phyloP scores from a whole-genome alignment of 2,113 vertebrate genomes.

The Patagioenas fasciata region DNA sequence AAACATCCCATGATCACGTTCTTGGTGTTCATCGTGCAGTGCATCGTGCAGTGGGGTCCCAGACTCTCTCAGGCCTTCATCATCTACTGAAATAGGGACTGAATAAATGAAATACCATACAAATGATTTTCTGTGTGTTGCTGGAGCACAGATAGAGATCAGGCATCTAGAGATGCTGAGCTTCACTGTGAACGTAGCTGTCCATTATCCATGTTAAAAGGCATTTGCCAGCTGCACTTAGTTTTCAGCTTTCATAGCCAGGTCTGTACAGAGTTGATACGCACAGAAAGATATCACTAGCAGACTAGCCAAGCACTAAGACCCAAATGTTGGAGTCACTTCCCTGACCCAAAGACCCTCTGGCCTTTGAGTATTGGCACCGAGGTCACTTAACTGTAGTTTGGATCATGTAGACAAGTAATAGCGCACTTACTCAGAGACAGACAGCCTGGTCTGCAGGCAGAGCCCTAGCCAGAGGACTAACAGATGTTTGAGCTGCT shows the following conservation, averaged over 20 bases:
- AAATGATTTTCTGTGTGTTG: not conserved
- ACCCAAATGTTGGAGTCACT: accelerated
- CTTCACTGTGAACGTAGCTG: not conserved
- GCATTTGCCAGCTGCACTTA: not conserved
- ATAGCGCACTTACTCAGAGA: not conserved
- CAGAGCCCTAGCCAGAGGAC: not conserved
- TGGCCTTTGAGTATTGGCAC: not conserved
- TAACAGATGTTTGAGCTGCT: not conserved
- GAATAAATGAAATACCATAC: not conserved
- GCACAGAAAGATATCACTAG: not conserved
- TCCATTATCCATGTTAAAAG: not conserved
- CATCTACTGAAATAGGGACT: not conserved
- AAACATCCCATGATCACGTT: not conserved
- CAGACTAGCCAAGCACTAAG: not conserved
- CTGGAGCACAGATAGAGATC: not conserved
- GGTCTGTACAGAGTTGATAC: not conserved
- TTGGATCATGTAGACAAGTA: not conserved
- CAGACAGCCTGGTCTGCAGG: not conserved
- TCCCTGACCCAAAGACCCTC: not conserved
- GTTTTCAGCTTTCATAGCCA: not conserved
- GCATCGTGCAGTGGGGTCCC: not conserved
- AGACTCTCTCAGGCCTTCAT: not conserved
- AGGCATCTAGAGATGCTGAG: not conserved
- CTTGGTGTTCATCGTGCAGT: not conserved
- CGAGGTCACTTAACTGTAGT: not conserved